phyloP scores from a whole-genome alignment of 2,888 invertebrate species.

The Lissocephala sabroskyi region DNA sequence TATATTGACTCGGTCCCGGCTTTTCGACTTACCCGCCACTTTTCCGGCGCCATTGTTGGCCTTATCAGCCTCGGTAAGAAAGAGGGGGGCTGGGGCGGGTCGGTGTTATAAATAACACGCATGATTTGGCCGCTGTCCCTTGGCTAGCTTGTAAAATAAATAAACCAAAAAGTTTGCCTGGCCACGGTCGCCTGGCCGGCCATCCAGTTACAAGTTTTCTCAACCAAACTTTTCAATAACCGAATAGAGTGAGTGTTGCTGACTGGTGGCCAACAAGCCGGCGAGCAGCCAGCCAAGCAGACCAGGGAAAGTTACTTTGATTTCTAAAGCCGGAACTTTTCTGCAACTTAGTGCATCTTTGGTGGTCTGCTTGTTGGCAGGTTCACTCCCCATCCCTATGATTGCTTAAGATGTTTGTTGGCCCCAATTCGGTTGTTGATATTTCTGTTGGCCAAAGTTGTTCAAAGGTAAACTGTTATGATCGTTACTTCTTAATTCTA shows the following conservation, averaged over 20 bases:
- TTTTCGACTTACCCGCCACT: neutral
- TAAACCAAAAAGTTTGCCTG: conserved; percentile 23
- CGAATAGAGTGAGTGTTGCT: conserved; percentile 28
- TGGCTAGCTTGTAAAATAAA: conserved; percentile 8
- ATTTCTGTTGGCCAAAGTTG: too few relatives aligned
- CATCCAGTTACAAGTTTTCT: neutral
- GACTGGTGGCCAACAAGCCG: neutral
- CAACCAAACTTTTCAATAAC: conserved; percentile 40
- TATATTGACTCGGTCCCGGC: neutral
- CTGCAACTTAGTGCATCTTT: too few relatives aligned
- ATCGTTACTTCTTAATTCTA: too few relatives aligned
- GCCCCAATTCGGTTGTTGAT: too few relatives aligned
- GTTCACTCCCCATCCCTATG: too few relatives aligned
- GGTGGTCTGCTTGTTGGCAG: too few relatives aligned
- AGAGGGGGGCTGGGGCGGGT: conserved; percentile 7
- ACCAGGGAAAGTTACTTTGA: conserved; percentile 50
- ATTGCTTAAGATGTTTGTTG: too few relatives aligned
- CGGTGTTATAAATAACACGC: conserved; percentile 31
- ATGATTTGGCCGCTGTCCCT: conserved; percentile 41
- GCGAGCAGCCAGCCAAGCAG: conserved; percentile 19
- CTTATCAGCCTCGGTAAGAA: conserved; percentile 16
- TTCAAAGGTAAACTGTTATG: too few relatives aligned
- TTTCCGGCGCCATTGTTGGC: neutral
- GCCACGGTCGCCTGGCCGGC: neutral
- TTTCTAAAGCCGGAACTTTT: conserved; percentile 52